phyloP scores from a whole-genome alignment of 2,888 invertebrate genomes.

The Ephialtes manifestator region DNA sequence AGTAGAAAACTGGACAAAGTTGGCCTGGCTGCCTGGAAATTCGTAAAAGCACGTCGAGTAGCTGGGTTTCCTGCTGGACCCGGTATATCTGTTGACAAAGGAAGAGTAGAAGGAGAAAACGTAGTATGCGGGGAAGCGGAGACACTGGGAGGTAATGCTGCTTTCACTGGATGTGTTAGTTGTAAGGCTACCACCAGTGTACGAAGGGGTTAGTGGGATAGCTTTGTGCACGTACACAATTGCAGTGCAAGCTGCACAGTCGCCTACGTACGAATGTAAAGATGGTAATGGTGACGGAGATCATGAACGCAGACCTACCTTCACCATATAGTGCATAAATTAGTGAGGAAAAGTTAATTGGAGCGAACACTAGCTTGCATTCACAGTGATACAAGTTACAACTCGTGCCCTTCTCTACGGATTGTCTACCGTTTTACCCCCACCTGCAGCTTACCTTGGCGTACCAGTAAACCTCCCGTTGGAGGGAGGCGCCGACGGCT shows the following conservation, averaged over 20 bases:
- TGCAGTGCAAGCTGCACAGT: conserved; percentile 35
- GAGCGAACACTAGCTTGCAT: conserved; percentile 83
- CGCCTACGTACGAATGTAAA: neutral
- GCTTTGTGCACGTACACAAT: conserved; percentile 41
- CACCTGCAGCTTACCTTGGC: neutral
- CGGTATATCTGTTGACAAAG: conserved; percentile 37
- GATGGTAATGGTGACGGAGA: conserved; percentile 57
- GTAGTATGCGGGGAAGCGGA: neutral
- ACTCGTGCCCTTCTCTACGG: conserved; percentile 61
- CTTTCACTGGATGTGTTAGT: conserved; percentile 36
- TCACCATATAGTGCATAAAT: conserved; percentile 80
- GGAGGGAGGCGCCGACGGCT: conserved; percentile 1
- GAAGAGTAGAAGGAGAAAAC: conserved; percentile 1
- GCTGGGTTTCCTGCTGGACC: conserved; percentile 24
- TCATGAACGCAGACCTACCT: conserved; percentile 68
- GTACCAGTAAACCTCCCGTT: neutral
- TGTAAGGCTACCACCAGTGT: conserved; percentile 30
- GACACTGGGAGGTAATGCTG: conserved; percentile 17
- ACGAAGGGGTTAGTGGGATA: conserved; percentile 21
- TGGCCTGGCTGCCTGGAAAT: conserved; percentile 62
- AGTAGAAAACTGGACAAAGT: conserved; percentile 57
- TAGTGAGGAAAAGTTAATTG: conserved; percentile 86
- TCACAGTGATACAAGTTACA: conserved; percentile 83
- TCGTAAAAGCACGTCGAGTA: conserved; percentile 64
- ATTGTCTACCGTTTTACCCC: conserved; percentile 8